Conservation (phyloP, 2,888 invertebrate species). For the Tenthredo livida region DNA sequence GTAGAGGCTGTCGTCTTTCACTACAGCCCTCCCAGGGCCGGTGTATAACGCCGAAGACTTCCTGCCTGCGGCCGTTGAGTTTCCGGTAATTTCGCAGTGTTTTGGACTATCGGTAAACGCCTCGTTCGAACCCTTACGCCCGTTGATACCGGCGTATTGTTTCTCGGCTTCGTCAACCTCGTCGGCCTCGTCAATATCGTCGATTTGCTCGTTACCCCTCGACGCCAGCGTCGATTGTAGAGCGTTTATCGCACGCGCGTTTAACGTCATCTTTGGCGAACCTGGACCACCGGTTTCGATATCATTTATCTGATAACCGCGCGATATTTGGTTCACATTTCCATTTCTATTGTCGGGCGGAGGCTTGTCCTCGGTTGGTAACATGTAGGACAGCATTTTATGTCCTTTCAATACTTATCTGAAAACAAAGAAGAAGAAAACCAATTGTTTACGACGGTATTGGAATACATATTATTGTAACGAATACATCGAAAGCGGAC, state of each 20-base stretch:
- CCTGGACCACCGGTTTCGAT: constrained; percentile 67
- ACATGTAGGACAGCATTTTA: constrained; percentile 89
- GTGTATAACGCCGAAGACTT: constrained; percentile 71
- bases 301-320: constrained; percentile 48
- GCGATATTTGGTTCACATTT: constrained; percentile 72
- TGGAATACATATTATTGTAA: too few species aligned
- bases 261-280: constrained; percentile 39
- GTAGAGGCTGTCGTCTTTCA: constrained; percentile 86
- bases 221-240: constrained; percentile 62
- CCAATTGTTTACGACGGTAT: too few species aligned
- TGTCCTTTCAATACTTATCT: too few species aligned
- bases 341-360: constrained; percentile 81
- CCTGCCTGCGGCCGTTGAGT: constrained; percentile 75
- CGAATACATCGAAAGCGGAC: too few species aligned
- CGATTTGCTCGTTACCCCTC: constrained; percentile 60
- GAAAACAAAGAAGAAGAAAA: background rate
- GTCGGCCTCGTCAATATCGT: constrained; percentile 60
- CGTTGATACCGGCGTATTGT: constrained; percentile 48
- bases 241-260: constrained; percentile 38
- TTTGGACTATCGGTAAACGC: constrained; percentile 70
- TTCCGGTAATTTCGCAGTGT: constrained; percentile 75
- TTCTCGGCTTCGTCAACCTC: constrained; percentile 11
- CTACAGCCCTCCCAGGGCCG: constrained; percentile 66
- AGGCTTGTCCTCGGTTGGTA: constrained; percentile 89
- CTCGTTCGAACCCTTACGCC: constrained; percentile 57